Conservation (phyloP, 2,113 vertebrate species). For the Platichthys flesus region DNA sequence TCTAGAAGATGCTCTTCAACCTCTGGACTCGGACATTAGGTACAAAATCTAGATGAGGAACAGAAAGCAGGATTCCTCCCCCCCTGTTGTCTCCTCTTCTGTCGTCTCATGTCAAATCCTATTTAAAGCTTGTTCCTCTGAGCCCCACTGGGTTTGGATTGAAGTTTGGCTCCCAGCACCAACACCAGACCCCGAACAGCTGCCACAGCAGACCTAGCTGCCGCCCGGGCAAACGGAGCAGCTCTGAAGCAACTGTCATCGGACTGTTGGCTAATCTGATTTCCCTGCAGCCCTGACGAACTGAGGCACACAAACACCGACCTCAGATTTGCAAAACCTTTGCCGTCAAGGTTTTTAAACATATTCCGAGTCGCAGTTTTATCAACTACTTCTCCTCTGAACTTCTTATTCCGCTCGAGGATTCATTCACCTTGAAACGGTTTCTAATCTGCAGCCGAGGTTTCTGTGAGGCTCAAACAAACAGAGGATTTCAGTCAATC, state of each 20-base stretch:
- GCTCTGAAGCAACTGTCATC: constrained; percentile 23
- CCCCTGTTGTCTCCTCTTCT: background rate
- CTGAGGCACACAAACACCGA: background rate
- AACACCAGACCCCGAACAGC: constrained; percentile 49
- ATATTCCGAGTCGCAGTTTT: background rate
- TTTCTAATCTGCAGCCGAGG: background rate
- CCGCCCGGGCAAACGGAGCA: background rate
- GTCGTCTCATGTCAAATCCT: constrained; percentile 32
- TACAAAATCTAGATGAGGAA: background rate
- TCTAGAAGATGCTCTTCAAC: no score
- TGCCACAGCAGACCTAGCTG: constrained; percentile 16
- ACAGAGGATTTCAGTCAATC: constrained; percentile 9
- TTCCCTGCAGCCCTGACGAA: background rate
- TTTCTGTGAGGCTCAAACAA: constrained; percentile 1
- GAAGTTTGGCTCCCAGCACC: constrained; percentile 27
- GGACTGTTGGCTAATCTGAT: constrained; percentile 39
- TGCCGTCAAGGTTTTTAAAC: background rate
- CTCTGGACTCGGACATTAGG: background rate
- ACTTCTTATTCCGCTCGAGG: background rate
- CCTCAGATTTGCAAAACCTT: background rate
- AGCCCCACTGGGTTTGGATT: constrained; percentile 16
- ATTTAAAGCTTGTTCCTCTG: constrained; percentile 25
- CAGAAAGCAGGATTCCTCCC: background rate
- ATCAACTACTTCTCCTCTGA: background rate
- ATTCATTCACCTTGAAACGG: background rate